Base-by-base conservation (phyloP, 1,140 invertebrate species). In the Maniola jurtina region DNA sequence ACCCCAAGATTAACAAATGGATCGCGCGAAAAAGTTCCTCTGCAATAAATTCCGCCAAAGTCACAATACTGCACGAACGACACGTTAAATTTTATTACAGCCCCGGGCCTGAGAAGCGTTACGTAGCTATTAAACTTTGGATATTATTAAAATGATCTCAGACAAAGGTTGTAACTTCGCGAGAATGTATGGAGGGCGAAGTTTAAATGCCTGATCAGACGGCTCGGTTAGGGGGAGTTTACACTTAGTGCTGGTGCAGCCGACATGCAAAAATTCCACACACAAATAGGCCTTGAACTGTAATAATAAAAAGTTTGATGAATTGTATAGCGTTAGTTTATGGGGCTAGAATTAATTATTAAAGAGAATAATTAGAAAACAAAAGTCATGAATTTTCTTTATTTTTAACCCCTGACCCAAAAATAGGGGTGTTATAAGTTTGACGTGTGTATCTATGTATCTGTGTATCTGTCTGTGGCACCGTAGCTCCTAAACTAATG, bases 21-120 rank as follows among this genome's bases (percentile, higher is more conserved):
- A 72, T 77, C 67, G 71, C 70, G 70, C 70, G 72, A 82, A 84
- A 84, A 84, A 82, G 50, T 84, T 82, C 68, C 35, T 36, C 42
- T n/a, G 59, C 75, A 69, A 83, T 84, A 83, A 83, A 84, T 84
- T 79, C 72, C 50, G 63, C 66, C 52, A 67, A 76, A 85, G 72
- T 84, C 76, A 68, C 71, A 77, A 80, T 84, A 83, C 75, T 85
- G 73, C 64, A 52, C 14, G 62, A 50, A 70, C 73, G 79, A 79
- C 78, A 82, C 83, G 83, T 84, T 76, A 86, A 78, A 84, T 84
- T 86, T 86, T 86, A 86, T 83, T 84, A 77, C 75, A 66, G 81
- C 83, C 73, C 58, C 71, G 70, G 72, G 82, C 73, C 63, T 73
- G 33, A 47, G 58, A 61, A 61, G 68, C 66, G 71, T 61, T 73